These are phyloP conservation scores for Telmatochromis brichardi DNA, from an alignment of 2,113 vertebrate species.

Conservation along the genomic window DNA sequence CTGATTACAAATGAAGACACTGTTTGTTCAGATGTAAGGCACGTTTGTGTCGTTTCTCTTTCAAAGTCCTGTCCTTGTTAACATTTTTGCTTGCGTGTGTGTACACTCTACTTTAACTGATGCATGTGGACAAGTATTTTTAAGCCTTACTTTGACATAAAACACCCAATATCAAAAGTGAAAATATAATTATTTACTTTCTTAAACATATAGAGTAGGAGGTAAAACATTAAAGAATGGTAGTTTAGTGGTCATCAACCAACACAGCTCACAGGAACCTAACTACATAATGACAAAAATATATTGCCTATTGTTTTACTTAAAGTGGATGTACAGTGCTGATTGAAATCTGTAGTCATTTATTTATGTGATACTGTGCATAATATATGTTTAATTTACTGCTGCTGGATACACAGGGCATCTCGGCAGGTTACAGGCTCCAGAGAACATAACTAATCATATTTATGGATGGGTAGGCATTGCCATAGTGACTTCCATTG, in stretches of 20 bases:
- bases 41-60: not conserved
- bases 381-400: not conserved
- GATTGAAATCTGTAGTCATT: not conserved
- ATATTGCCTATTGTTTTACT: not conserved
- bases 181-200: not conserved
- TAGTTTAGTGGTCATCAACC: not conserved
- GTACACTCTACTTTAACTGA: not conserved
- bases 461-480: not conserved
- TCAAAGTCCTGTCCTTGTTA: not conserved
- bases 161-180: not conserved
- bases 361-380: not conserved
- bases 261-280: not conserved
- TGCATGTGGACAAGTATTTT: not conserved
- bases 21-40: constrained; percentile 18
- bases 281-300: not conserved
- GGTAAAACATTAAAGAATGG: not conserved
- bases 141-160: not conserved
- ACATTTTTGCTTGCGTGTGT: not conserved
- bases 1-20: constrained; percentile 56
- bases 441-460: not conserved
- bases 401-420: not conserved
- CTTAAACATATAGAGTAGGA: not conserved
- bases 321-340: not conserved
- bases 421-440: not conserved
- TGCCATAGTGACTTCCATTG: not conserved